phyloP scores from a whole-genome alignment of 2,113 vertebrate species.

The Hylia prasina region DNA sequence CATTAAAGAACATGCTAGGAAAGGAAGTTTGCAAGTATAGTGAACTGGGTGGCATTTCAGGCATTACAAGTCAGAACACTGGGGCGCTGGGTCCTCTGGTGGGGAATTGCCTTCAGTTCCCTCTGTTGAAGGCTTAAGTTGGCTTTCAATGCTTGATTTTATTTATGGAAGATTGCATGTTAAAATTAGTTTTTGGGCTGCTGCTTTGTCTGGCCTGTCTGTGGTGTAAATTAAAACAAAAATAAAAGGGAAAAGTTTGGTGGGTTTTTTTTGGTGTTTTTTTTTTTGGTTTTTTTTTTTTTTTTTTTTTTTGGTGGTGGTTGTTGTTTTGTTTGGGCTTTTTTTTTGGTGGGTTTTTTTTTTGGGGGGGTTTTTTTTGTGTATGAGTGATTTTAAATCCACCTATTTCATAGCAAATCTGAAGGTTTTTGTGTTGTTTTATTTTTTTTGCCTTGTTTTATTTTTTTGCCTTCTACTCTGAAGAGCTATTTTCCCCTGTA shows the following conservation, averaged over 20 bases:
- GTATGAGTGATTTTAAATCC: neutral
- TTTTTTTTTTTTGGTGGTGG: too few relatives aligned
- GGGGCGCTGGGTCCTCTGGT: neutral
- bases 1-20: neutral
- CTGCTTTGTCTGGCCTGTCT: neutral
- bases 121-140: neutral
- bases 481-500: neutral
- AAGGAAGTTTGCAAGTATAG: neutral
- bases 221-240: neutral
- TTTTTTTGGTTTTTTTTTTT: neutral
- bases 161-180: neutral
- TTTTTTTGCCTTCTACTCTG: neutral
- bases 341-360: neutral
- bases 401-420: neutral
- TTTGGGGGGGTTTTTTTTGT: neutral
- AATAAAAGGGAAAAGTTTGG: neutral
- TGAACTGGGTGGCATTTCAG: neutral
- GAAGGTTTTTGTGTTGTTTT: neutral
- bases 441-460: neutral
- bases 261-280: neutral
- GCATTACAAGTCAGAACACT: neutral
- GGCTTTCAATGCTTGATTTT: neutral
- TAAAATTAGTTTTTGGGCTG: neutral
- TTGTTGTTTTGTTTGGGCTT: neutral
- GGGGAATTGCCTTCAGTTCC: neutral